phyloP scores from a whole-genome alignment of 2,797 vertebrate genomes.

The Syncerus caffer region DNA sequence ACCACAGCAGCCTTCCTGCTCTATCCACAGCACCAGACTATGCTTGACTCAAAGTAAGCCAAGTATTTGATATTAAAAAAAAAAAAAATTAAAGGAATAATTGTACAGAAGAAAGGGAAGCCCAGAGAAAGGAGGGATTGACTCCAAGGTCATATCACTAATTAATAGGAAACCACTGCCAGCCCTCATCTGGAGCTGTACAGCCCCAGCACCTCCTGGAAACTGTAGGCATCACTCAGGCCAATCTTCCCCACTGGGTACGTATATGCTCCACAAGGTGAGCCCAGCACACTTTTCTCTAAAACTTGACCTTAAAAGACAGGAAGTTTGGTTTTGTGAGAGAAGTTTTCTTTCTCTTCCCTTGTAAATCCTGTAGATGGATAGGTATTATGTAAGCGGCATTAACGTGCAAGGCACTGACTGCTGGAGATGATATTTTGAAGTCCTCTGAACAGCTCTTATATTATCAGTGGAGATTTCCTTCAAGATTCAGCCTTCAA shows the following conservation, averaged over 20 bases:
- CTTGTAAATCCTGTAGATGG: conserved; percentile 49
- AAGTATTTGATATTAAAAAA: neutral
- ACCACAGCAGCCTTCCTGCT: neutral
- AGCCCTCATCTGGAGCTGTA: neutral
- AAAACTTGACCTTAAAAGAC: conserved; percentile 11
- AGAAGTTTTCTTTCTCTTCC: conserved; percentile 43
- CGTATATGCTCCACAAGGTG: neutral
- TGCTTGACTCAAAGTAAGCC: neutral
- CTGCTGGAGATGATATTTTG: neutral
- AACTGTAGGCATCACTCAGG: neutral
- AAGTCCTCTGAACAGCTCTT: conserved; percentile 1
- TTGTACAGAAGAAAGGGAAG: neutral
- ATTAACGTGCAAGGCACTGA: neutral
- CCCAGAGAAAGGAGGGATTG: neutral
- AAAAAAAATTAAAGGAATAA: neutral
- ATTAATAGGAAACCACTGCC: neutral
- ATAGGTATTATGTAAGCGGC: neutral
- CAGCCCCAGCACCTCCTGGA: neutral
- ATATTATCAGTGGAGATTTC: conserved; percentile 34
- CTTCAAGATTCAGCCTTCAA: neutral
- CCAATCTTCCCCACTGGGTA: neutral
- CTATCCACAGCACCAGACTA: neutral
- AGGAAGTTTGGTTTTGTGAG: neutral
- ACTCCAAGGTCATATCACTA: neutral
- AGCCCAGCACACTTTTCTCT: neutral